These are phyloP conservation scores for Buphagus erythrorhynchus DNA, from an alignment of 2,797 vertebrate species.

Conservation along the genomic window DNA sequence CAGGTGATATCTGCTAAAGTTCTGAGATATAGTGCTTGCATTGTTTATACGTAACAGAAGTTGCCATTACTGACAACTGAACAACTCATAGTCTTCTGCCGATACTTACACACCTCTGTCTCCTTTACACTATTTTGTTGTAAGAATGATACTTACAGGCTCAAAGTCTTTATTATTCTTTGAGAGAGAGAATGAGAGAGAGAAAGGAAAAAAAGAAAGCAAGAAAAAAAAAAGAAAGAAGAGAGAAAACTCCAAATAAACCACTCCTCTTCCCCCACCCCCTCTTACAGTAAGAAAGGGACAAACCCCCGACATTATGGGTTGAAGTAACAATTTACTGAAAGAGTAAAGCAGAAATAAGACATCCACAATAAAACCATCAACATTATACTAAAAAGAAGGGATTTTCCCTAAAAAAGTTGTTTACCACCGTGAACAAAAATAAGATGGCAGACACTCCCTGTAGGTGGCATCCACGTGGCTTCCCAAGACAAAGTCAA, in stretches of 20 bases:
- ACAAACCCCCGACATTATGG: fast-evolving
- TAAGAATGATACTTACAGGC: background rate
- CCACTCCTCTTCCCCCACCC: fast-evolving
- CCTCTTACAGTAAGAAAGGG: background rate
- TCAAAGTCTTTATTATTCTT: background rate
- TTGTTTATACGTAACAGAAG: background rate
- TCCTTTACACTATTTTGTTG: background rate
- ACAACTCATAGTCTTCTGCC: background rate
- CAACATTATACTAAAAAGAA: background rate
- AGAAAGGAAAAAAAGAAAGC: background rate
- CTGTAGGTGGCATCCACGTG: fast-evolving
- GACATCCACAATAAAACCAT: background rate
- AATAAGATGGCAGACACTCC: too few species aligned
- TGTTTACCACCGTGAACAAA: background rate
- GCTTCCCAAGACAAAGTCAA: fast-evolving
- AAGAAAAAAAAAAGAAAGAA: background rate
- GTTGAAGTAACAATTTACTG: background rate
- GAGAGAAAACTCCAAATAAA: background rate
- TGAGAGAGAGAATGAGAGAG: background rate
- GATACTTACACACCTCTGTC: too few species aligned
- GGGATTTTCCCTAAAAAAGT: background rate
- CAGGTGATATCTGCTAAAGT: background rate
- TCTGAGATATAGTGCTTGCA: background rate
- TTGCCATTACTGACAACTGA: background rate
- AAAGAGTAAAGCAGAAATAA: background rate